Evolutionary conservation across 2,888 invertebrate genomes (phyloP).

Genomic region (Melikaiella ostensackeni): DNA sequence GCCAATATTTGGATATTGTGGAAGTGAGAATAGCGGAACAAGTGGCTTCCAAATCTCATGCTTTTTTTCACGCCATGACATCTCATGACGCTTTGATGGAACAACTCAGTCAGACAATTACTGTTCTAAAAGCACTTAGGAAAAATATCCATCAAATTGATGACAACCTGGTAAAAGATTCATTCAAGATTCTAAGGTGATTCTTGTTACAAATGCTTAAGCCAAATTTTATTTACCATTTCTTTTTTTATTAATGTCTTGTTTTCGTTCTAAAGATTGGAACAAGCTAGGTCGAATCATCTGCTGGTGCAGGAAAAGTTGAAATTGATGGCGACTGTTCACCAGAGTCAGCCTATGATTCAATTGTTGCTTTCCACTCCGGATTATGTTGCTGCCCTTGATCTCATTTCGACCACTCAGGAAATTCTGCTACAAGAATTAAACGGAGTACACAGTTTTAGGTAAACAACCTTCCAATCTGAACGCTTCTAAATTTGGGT

Average conservation of each 20-base stretch:
- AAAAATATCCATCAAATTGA: constrained; percentile 88
- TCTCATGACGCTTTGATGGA: constrained; percentile 98
- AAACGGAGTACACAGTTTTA: constrained; percentile 94
- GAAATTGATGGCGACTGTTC: constrained; percentile 95
- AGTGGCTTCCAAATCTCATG: constrained; percentile 95
- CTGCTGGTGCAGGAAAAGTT: constrained; percentile 85
- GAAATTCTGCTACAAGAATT: constrained; percentile 94
- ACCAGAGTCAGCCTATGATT: constrained; percentile 98
- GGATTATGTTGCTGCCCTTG: constrained; percentile 98
- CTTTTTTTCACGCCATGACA: constrained; percentile 98
- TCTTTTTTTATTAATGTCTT: not conserved
- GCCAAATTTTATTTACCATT: not conserved
- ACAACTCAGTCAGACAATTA: constrained; percentile 91
- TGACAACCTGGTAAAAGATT: constrained; percentile 87
- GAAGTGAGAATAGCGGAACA: constrained; percentile 96
- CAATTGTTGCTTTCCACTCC: constrained; percentile 95
- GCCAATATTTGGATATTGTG: constrained; percentile 95
- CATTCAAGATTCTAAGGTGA: constrained; percentile 84
- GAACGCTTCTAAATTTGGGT: too few relatives aligned
- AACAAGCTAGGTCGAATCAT: constrained; percentile 83
- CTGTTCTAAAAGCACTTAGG: constrained; percentile 86
- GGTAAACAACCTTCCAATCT: constrained; percentile 74
- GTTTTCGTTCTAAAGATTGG: constrained; percentile 71
- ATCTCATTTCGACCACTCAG: constrained; percentile 97
- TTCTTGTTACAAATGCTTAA: not conserved